Conservation (phyloP, 2,113 vertebrate genomes). For the Micronycteris hirsuta region DNA sequence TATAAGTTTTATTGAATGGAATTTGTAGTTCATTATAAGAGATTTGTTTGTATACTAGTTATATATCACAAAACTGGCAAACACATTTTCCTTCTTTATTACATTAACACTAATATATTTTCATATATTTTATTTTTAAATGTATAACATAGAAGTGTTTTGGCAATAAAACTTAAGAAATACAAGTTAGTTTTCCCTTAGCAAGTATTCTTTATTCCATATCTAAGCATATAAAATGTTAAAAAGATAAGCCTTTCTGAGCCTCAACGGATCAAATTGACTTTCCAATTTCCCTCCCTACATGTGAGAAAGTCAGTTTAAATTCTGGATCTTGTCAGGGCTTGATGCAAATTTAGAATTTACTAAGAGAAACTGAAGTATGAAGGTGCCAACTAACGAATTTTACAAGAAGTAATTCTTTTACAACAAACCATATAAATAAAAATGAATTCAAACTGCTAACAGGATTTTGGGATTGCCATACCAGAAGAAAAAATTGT, state of each 20-base stretch:
- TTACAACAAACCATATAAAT: constrained; percentile 54
- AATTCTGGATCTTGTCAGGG: constrained; percentile 47
- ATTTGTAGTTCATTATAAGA: background rate
- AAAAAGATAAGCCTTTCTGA: background rate
- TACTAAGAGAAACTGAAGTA: background rate
- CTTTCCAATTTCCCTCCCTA: constrained; percentile 37
- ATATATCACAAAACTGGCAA: background rate
- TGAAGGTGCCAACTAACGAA: constrained; percentile 16
- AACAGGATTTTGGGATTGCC: constrained; percentile 48
- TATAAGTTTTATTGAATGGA: background rate
- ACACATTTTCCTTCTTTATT: background rate
- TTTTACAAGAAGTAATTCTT: constrained; percentile 34
- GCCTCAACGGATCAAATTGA: constrained; percentile 38
- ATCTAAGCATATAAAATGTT: background rate
- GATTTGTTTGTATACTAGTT: background rate
- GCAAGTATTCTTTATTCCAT: background rate
- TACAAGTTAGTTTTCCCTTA: background rate
- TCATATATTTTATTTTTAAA: background rate
- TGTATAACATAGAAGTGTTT: background rate
- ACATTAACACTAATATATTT: background rate
- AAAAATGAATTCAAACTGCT: background rate
- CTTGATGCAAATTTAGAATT: constrained; percentile 55
- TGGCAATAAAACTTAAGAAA: background rate
- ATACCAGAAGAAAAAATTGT: constrained; percentile 3
- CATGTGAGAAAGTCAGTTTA: constrained; percentile 38